A percentile compares a stretch with the other conserved stretches of the same genome.
Conservation (phyloP, 1,140 invertebrate species). For the Chrysomallon squamiferum region DNA sequence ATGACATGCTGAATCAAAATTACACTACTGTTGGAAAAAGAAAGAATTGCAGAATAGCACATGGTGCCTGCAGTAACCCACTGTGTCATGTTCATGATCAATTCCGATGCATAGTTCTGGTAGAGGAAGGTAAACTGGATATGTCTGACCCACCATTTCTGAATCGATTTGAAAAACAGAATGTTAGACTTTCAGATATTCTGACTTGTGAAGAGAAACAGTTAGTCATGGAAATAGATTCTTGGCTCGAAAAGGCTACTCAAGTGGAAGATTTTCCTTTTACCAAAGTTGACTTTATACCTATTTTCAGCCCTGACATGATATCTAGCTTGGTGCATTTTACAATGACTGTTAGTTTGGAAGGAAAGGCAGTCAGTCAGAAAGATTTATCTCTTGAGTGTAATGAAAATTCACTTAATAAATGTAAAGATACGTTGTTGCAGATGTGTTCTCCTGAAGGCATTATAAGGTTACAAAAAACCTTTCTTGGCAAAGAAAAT, state of each 20-base stretch:
- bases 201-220: slow-evolving; percentile 10
- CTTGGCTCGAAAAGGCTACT: slow-evolving; percentile 4
- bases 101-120: slow-evolving; percentile 34
- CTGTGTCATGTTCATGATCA: slow-evolving; percentile 33
- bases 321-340: slow-evolving; percentile 1
- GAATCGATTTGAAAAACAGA: slow-evolving; percentile 47
- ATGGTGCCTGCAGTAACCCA: slow-evolving; percentile 38
- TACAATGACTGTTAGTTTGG: too few relatives aligned
- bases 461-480: background rate
- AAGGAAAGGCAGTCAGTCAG: too few relatives aligned
- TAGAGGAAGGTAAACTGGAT: slow-evolving; percentile 27
- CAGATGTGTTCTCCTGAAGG: slow-evolving; percentile 11
- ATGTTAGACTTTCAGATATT: slow-evolving; percentile 19
- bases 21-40: slow-evolving; percentile 33
- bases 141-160: slow-evolving; percentile 33
- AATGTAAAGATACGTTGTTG: slow-evolving; percentile 6
- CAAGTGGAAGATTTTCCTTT: background rate
- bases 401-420: background rate
- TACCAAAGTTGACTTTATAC: background rate
- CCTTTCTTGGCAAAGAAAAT: background rate
- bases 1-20: slow-evolving; percentile 45
- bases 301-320: slow-evolving; percentile 12
- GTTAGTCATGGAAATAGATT: slow-evolving; percentile 6
- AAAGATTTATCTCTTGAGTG: too few relatives aligned
- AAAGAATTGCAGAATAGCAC: slow-evolving; percentile 29